A percentile compares a stretch with the other conserved stretches of the same genome.
Conservation (phyloP, 2,888 invertebrate genomes). For the Lissocephala sabroskyi region DNA sequence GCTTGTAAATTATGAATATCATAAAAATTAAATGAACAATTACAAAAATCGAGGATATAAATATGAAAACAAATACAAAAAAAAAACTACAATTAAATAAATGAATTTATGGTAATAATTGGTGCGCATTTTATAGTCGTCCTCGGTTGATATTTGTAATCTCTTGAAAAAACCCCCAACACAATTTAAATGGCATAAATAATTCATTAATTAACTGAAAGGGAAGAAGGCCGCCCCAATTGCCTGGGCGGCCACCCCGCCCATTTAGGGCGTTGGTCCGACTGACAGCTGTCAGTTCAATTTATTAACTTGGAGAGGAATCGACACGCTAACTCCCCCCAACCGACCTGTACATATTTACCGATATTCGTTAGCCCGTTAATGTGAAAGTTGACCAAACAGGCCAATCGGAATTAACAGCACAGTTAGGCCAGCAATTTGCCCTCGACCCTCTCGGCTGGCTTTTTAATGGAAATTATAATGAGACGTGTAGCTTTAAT, state of each 20-base stretch:
- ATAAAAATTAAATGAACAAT: conserved; percentile 8
- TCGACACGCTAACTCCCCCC: too few relatives aligned
- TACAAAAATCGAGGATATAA: not conserved
- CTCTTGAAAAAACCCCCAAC: not conserved
- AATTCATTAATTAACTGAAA: conserved; percentile 41
- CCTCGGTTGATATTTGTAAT: not conserved
- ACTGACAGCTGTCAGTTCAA: conserved; percentile 48
- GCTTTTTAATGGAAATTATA: conserved; percentile 61
- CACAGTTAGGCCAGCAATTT: too few relatives aligned
- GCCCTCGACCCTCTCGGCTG: conserved; percentile 19
- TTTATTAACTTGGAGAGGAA: conserved; percentile 3
- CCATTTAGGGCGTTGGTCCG: too few relatives aligned
- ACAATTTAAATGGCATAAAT: conserved; percentile 23
- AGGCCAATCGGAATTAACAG: not conserved
- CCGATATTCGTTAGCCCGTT: not conserved
- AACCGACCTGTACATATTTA: too few relatives aligned
- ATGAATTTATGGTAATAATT: not conserved
- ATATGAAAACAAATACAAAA: not conserved
- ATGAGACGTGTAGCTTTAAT: conserved; percentile 55
- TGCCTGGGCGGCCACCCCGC: too few relatives aligned
- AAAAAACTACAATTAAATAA: conserved; percentile 33
- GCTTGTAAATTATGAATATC: conserved; percentile 32
- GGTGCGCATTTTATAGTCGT: not conserved
- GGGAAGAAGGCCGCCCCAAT: not conserved
- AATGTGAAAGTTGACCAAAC: not conserved